Evolutionary conservation across 2,113 vertebrate species (phyloP).

Genomic region (Amblyornis subalaris): DNA sequence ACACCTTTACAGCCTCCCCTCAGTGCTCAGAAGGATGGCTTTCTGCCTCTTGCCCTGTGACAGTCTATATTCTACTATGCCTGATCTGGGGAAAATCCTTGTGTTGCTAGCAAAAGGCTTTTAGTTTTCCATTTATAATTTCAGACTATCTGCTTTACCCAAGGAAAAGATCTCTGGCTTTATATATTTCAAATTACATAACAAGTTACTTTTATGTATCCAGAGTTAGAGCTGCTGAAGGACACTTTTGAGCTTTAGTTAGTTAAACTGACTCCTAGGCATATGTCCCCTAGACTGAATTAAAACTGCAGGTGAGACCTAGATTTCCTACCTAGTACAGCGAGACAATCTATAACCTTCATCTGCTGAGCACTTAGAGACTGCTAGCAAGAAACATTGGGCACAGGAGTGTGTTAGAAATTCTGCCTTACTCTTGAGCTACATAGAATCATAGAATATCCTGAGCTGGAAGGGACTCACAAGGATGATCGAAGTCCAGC

Average conservation of each 20-base stretch:
- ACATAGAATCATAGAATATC: background rate
- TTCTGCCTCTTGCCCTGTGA: background rate
- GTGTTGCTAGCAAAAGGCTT: background rate
- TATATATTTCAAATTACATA: background rate
- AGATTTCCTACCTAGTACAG: background rate
- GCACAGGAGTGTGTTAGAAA: background rate
- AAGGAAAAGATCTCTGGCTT: background rate
- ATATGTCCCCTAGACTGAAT: background rate
- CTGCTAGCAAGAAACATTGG: background rate
- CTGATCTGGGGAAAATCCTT: background rate
- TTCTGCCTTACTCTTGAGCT: background rate
- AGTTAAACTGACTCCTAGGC: background rate
- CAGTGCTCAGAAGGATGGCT: background rate
- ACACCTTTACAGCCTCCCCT: background rate
- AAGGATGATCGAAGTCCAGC: background rate
- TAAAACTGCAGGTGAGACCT: background rate
- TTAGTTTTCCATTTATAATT: background rate
- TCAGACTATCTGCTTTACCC: background rate
- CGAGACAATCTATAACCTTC: background rate
- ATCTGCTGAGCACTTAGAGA: background rate
- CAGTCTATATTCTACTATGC: background rate
- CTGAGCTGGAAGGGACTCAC: background rate
- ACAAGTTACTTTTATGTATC: background rate
- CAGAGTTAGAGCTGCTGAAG: background rate
- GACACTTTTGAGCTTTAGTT: background rate